Base-by-base conservation (phyloP, 2,888 invertebrate genomes). In the Sialis fuliginosa region DNA sequence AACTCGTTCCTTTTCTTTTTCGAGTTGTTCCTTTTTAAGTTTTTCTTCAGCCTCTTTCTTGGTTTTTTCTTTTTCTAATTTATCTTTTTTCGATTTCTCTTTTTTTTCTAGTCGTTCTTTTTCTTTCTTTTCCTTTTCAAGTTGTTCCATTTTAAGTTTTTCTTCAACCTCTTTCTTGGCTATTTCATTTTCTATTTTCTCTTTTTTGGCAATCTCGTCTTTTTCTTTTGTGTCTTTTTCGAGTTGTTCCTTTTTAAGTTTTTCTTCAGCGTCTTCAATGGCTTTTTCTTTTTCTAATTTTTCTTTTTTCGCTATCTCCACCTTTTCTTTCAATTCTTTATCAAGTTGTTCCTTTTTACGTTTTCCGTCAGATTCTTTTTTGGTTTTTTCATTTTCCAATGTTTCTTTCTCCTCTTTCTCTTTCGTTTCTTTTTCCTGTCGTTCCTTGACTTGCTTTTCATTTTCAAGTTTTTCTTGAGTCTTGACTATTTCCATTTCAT, bases 201-300 rank as follows among this genome's bases (percentile, higher is more conserved):
- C 54, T 45, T 54, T 53, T 13, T 54, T 55, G 40, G 55, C 57
- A 7, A 55, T 57, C 37, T 51, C 54, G 4, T 57, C 58, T 8
- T 56, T 58, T 5, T 60, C 58, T 45, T 60, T 60, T n/a, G 56
- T 58, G 32, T 60, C 60, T 46, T 61, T 58, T 34, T 58, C 54
- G 2, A 61, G 61, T 12, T 60, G 58, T 22, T 47, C 22, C 31
- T 43, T 37, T 7, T 43, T 33, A 31, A 31, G 12, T 12, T 10
- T 13, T 9, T 46, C 30, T 41, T 39, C 31, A 41, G 34, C 7
- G 40, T 41, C 41, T 33, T 33, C 9, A 6, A 10, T 40, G 6
- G 22, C 4, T 22, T 35, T 30, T 4, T 10, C 33, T 9, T 13
- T n/a, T 46, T 45, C 42, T 35, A 9, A 31, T 34, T 37, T 35